Conservation (phyloP, 2,888 invertebrate genomes). For the Chydorus sphaericus region DNA sequence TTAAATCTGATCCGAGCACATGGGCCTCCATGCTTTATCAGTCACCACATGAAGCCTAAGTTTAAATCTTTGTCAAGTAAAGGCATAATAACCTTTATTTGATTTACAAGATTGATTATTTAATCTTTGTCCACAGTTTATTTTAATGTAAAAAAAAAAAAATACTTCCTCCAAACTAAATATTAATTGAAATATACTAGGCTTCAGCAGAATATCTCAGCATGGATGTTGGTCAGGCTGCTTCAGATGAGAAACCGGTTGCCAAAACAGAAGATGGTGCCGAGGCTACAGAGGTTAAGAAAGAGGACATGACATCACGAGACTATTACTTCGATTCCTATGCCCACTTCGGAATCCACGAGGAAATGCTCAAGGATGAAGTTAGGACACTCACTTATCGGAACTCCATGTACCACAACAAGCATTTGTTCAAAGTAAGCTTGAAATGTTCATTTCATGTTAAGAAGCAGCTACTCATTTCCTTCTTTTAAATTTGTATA, state of each 20-base stretch:
- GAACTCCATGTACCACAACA: constrained; percentile 98
- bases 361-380: constrained; percentile 99
- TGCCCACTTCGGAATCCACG: constrained; percentile 99
- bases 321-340: constrained; percentile 99
- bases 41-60: too few relatives aligned
- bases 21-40: too few relatives aligned
- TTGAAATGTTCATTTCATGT: not conserved
- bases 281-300: not conserved
- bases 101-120: too few relatives aligned
- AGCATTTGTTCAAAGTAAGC: constrained; percentile 71
- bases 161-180: too few relatives aligned
- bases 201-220: not conserved
- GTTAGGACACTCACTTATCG: constrained; percentile 94
- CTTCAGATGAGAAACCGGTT: not conserved
- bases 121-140: too few relatives aligned
- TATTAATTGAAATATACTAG: not conserved
- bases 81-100: too few relatives aligned
- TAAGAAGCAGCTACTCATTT: not conserved
- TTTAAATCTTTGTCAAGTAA: too few relatives aligned
- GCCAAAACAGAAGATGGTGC: not conserved
- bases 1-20: too few relatives aligned
- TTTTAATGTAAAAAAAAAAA: too few relatives aligned
- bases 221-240: not conserved
- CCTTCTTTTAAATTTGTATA: constrained; percentile 20
- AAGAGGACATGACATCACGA: constrained; percentile 93